Evolutionary conservation across 2,797 vertebrate species (phyloP).

Genomic region (Galago senegalensis): DNA sequence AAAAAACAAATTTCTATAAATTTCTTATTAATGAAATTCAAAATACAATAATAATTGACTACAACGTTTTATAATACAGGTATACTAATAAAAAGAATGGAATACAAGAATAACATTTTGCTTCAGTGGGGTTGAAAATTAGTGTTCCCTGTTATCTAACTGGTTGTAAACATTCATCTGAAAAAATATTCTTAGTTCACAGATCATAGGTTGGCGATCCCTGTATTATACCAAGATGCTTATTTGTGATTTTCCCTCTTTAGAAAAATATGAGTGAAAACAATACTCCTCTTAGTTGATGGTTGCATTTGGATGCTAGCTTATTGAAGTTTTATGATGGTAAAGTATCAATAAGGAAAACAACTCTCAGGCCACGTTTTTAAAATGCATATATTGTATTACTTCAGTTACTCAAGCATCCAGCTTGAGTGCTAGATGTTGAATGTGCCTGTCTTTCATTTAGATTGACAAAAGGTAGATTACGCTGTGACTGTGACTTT

Average conservation of each 20-base stretch:
- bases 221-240: neutral
- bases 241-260: neutral
- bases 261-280: slow-evolving; percentile 2
- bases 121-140: slow-evolving; percentile 34
- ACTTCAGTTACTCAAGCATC: neutral
- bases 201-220: neutral
- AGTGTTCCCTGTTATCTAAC: neutral
- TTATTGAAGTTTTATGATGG: neutral
- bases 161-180: neutral
- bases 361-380: slow-evolving; percentile 1
- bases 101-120: neutral
- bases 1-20: neutral
- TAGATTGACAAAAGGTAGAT: neutral
- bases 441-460: neutral
- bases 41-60: slow-evolving; percentile 25
- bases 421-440: neutral
- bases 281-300: slow-evolving; percentile 10
- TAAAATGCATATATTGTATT: neutral
- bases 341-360: slow-evolving; percentile 10
- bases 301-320: neutral
- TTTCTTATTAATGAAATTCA: slow-evolving; percentile 48
- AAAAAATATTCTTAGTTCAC: neutral
- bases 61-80: slow-evolving; percentile 4
- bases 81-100: slow-evolving; percentile 13
- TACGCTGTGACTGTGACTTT: neutral